These are phyloP conservation scores for Euphydryas editha DNA, from an alignment of 2,888 invertebrate species.

Conservation along the genomic window DNA sequence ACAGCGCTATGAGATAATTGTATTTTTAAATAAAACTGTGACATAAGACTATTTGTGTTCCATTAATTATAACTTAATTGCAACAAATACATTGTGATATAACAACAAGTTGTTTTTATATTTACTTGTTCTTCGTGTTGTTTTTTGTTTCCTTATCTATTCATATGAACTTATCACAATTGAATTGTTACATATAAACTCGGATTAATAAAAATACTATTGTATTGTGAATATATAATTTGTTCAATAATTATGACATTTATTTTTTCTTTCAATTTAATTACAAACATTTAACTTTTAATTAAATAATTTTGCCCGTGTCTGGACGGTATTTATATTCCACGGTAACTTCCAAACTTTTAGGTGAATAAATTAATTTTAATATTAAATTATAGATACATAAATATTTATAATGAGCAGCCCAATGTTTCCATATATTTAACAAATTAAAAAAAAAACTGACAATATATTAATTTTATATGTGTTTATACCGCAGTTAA, in stretches of 20 bases:
- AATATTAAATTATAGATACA: not conserved
- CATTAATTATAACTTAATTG: constrained; percentile 14
- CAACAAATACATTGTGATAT: not conserved
- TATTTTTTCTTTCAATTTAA: not conserved
- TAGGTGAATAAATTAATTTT: not conserved
- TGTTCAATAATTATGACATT: not conserved
- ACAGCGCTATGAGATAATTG: constrained; percentile 52
- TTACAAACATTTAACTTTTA: not conserved
- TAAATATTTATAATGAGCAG: constrained; percentile 4
- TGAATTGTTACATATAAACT: not conserved
- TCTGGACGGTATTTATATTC: constrained; percentile 21
- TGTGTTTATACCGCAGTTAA: not conserved
- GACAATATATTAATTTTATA: not conserved
- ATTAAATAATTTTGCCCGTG: constrained; percentile 4
- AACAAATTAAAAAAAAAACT: not conserved
- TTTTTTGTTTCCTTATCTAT: not conserved
- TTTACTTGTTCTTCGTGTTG: constrained; percentile 2
- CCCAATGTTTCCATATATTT: not conserved
- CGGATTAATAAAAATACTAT: constrained; percentile 7
- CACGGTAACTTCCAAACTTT: not conserved
- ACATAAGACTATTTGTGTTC: constrained; percentile 31
- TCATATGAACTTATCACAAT: not conserved
- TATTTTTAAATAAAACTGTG: constrained; percentile 48
- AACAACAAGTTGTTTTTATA: constrained; percentile 10
- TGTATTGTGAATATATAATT: not conserved